These are phyloP conservation scores for Hemicordylus capensis DNA, from an alignment of 2,113 vertebrate species.

Conservation along the genomic window DNA sequence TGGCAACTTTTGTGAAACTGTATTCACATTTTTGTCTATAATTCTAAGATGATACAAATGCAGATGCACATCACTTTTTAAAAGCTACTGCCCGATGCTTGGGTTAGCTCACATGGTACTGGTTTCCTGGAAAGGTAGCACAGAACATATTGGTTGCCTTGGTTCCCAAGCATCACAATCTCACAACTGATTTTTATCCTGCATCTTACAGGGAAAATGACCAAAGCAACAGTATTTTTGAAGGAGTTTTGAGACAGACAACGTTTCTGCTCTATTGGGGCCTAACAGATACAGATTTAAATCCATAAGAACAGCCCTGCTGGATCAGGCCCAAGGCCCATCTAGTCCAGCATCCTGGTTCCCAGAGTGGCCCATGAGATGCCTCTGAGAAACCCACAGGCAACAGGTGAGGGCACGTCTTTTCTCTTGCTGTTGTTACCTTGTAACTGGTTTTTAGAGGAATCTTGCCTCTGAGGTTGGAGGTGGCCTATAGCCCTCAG, in stretches of 20 bases:
- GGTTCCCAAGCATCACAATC: fast-evolving
- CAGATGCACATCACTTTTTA: not conserved
- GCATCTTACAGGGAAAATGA: conserved; percentile 21
- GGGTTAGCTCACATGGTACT: not conserved
- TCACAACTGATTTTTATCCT: conserved; percentile 1
- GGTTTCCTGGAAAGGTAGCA: fast-evolving
- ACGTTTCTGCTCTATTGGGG: not conserved
- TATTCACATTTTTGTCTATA: not conserved
- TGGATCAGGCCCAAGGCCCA: no score
- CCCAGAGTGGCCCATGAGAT: no score
- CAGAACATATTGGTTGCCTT: not conserved
- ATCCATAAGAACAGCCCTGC: no score
- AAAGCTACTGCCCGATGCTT: not conserved
- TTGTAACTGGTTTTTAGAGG: no score
- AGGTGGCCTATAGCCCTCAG: no score
- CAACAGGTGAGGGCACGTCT: no score
- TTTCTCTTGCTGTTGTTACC: no score
- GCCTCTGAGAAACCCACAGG: no score
- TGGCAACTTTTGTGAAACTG: not conserved
- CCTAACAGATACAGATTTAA: not conserved
- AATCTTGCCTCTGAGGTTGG: no score
- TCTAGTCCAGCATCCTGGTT: no score
- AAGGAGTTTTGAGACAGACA: not conserved
- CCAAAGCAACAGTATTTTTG: not conserved
- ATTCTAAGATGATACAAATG: not conserved